These are phyloP conservation scores for Mimas tiliae DNA, from an alignment of 2,888 invertebrate genomes.

Conservation along the genomic window DNA sequence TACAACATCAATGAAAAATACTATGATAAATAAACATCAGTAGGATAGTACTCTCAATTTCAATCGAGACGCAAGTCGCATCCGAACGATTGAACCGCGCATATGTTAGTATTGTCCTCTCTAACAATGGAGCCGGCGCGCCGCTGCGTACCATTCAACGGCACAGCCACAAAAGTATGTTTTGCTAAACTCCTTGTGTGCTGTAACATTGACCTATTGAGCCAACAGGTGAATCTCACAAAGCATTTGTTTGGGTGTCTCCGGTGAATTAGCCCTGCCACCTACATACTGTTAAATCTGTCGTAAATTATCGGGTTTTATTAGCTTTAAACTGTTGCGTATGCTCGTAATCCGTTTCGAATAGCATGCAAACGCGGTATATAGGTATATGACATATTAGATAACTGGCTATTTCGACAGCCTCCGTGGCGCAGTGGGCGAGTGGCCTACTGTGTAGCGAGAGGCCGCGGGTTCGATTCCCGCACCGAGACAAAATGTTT, in stretches of 20 bases:
- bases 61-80: conserved; percentile 68
- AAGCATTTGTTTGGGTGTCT: conserved; percentile 81
- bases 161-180: conserved; percentile 76
- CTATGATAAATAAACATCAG: conserved; percentile 17
- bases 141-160: conserved; percentile 68
- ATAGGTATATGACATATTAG: too few relatives aligned
- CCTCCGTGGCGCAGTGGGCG: too few relatives aligned
- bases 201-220: conserved; percentile 83
- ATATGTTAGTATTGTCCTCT: conserved; percentile 72
- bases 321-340: neutral
- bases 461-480: too few relatives aligned
- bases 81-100: conserved; percentile 74
- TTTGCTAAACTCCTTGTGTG: conserved; percentile 79
- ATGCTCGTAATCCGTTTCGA: neutral
- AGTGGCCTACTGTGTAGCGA: too few relatives aligned
- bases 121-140: conserved; percentile 62
- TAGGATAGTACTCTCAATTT: conserved; percentile 65
- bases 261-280: conserved; percentile 58
- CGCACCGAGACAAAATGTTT: too few relatives aligned
- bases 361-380: neutral
- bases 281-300: conserved; percentile 36
- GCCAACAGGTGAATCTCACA: conserved; percentile 79
- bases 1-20: neutral
- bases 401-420: too few relatives aligned
- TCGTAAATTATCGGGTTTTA: neutral